Conservation (phyloP, 2,113 vertebrate genomes). For the Oreotrochilus melanogaster region DNA sequence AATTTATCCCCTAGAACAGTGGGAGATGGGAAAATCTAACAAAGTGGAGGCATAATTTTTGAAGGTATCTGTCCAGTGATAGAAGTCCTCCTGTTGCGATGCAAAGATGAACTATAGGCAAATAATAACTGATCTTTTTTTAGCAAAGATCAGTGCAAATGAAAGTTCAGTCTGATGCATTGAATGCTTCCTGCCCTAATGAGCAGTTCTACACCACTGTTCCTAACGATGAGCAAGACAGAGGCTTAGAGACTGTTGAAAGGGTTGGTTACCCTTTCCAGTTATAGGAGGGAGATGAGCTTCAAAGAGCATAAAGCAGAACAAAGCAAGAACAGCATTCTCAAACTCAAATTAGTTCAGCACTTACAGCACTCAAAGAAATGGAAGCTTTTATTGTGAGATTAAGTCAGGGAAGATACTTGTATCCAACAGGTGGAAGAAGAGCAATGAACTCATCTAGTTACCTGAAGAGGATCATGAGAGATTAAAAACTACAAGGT, state of each 20-base stretch:
- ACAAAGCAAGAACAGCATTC: conserved; percentile 33
- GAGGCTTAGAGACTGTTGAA: not conserved
- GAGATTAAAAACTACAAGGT: not conserved
- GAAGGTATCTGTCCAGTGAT: not conserved
- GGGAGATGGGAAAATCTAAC: conserved; percentile 24
- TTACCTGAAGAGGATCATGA: not conserved
- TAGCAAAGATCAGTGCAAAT: conserved; percentile 28
- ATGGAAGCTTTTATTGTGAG: not conserved
- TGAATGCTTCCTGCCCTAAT: conserved; percentile 43
- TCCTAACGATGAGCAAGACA: not conserved
- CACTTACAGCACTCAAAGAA: not conserved
- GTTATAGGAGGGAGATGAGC: not conserved
- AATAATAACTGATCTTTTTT: conserved; percentile 54
- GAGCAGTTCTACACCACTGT: conserved; percentile 22
- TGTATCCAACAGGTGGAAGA: not conserved
- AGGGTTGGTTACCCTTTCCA: conserved; percentile 11
- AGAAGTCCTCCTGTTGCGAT: conserved; percentile 26
- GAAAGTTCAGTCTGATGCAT: conserved; percentile 39
- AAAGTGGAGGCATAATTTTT: conserved; percentile 1
- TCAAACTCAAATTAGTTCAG: conserved; percentile 19
- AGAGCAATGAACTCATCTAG: not conserved
- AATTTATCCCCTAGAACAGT: conserved; percentile 15
- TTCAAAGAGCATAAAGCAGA: conserved; percentile 23
- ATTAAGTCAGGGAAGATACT: not conserved
- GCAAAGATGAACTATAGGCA: conserved; percentile 32